These are phyloP conservation scores for Euplexia lucipara DNA, from an alignment of 2,888 invertebrate species.

Conservation along the genomic window DNA sequence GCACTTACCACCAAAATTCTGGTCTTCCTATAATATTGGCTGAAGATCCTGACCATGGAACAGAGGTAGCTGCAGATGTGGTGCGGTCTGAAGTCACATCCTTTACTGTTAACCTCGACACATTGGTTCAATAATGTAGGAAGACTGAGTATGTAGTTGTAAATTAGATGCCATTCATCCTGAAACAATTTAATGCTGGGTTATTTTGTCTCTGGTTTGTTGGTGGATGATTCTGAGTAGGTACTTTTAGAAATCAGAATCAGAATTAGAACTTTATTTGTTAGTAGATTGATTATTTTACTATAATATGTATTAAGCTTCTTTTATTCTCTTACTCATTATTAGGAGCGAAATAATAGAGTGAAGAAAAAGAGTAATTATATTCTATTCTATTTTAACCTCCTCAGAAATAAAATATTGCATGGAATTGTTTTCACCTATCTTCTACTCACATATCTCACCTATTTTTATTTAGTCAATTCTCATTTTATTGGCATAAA, in stretches of 20 bases:
- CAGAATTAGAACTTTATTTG: too few species aligned
- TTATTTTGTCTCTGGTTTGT: neutral
- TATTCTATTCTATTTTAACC: too few species aligned
- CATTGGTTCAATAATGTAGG: conserved; percentile 91
- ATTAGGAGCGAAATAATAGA: neutral
- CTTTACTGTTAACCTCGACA: conserved; percentile 82
- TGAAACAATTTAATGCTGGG: conserved; percentile 76
- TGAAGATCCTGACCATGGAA: conserved; percentile 92
- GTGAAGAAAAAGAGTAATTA: too few species aligned
- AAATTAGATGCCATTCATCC: conserved; percentile 95
- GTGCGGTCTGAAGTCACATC: conserved; percentile 92
- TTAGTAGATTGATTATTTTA: neutral
- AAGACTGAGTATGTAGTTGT: conserved; percentile 92
- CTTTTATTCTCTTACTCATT: neutral
- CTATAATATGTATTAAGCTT: neutral
- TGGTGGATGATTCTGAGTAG: neutral
- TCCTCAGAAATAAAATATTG: too few species aligned
- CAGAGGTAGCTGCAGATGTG: conserved; percentile 92
- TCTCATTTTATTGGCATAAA: too few species aligned
- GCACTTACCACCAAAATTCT: conserved; percentile 93
- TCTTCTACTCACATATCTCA: neutral
- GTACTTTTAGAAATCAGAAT: too few species aligned
- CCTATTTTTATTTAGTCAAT: too few species aligned
- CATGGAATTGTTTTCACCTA: neutral
- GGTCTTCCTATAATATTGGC: conserved; percentile 94